Evolutionary conservation across 1,140 invertebrate genomes (phyloP).

Genomic region (fruit fly (Drosophila melanogaster)): Release_6_plus_ISO1_MT NT_033779.5:5351501-5352000

Average conservation of each 20-base stretch:
- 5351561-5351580: slow-evolving; percentile 71
- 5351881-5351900: slow-evolving; percentile 67
- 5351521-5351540: slow-evolving; percentile 67
- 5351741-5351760: slow-evolving; percentile 39
- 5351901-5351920: slow-evolving; percentile 73
- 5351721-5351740: slow-evolving; percentile 47
- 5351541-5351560: slow-evolving; percentile 33
- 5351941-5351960: slow-evolving; percentile 33
- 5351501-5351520: slow-evolving; percentile 44
- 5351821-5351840: slow-evolving; percentile 63
- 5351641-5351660: slow-evolving; percentile 43
- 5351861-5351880: slow-evolving; percentile 66
- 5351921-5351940: slow-evolving; percentile 64
- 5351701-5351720: slow-evolving; percentile 13
- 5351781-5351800: background rate
- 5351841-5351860: slow-evolving; percentile 65
- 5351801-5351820: slow-evolving; percentile 8
- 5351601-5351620: slow-evolving; percentile 76
- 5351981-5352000: slow-evolving; percentile 63
- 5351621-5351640: slow-evolving; percentile 75
- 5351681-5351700: slow-evolving; percentile 29
- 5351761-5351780: slow-evolving; percentile 56
- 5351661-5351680: slow-evolving; percentile 39
- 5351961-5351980: slow-evolving; percentile 74
- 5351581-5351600: slow-evolving; percentile 27